Percentiles rank a stretch among this genome's conserved stretches.
Evolutionary conservation across 2,888 invertebrate genomes (phyloP).

Genomic region (Lasioglossum villosulum): DNA sequence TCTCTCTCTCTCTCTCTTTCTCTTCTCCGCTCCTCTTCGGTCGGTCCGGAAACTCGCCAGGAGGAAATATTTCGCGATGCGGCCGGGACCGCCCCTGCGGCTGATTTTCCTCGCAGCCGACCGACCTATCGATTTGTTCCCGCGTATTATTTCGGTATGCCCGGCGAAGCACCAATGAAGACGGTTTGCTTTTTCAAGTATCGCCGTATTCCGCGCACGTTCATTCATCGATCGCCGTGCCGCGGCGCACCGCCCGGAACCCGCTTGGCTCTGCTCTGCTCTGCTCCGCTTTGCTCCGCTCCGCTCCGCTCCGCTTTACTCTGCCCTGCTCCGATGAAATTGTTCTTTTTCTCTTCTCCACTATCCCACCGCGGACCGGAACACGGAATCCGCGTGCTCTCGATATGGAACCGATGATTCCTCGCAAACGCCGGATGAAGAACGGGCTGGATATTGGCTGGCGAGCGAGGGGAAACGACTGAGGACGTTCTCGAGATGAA

Average conservation of each 20-base stretch:
- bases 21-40: slow-evolving; percentile 30
- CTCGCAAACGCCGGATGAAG: slow-evolving; percentile 17
- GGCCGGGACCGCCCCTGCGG: slow-evolving; percentile 20
- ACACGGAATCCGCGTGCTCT: slow-evolving; percentile 13
- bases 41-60: slow-evolving; percentile 33
- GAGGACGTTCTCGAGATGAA: slow-evolving; percentile 7
- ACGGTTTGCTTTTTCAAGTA: slow-evolving; percentile 52
- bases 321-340: slow-evolving; percentile 41
- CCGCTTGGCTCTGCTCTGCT: background rate
- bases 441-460: slow-evolving; percentile 20
- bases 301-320: background rate
- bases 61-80: slow-evolving; percentile 47
- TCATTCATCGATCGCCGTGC: slow-evolving; percentile 51
- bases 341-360: slow-evolving; percentile 9
- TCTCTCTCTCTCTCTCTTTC: slow-evolving; percentile 1
- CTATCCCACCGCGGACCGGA: background rate
- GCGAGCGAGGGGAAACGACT: background rate
- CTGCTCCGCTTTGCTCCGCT: background rate
- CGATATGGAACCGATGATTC: slow-evolving; percentile 9
- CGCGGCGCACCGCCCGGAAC: background rate
- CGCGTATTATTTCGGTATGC: slow-evolving; percentile 69
- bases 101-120: slow-evolving; percentile 19
- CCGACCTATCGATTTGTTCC: slow-evolving; percentile 73
- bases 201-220: slow-evolving; percentile 54
- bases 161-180: slow-evolving; percentile 36